phyloP scores from a whole-genome alignment of 2,113 vertebrate species.

The Anarhynchus alexandrinus region DNA sequence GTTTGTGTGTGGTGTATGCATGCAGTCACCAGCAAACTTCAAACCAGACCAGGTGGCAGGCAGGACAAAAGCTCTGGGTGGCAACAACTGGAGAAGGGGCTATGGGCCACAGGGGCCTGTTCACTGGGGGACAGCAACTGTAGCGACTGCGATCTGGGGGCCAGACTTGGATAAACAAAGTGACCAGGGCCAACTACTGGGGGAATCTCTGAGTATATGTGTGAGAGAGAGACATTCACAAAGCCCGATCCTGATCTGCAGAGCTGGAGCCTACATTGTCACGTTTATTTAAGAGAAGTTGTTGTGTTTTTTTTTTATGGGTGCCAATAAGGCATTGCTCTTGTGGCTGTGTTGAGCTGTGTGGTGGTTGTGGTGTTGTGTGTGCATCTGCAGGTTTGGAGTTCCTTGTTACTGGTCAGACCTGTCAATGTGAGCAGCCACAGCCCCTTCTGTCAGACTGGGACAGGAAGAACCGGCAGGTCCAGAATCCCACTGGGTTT shows the following conservation, averaged over 20 bases:
- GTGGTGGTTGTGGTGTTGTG: not conserved
- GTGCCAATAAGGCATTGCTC: not conserved
- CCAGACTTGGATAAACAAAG: not conserved
- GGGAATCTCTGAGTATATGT: fast-evolving
- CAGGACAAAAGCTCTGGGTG: not conserved
- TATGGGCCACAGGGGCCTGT: not conserved
- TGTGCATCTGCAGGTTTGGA: not conserved
- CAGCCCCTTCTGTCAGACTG: not conserved
- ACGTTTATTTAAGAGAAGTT: not conserved
- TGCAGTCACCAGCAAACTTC: not conserved
- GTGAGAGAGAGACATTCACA: not conserved
- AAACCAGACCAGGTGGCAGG: not conserved
- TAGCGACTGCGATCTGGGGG: not conserved
- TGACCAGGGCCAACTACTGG: not conserved
- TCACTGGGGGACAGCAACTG: fast-evolving
- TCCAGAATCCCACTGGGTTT: not conserved
- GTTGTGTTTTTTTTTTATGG: not conserved
- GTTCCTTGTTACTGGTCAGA: not conserved
- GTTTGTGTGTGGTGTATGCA: not conserved
- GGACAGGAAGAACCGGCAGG: not conserved
- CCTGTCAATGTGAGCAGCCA: not conserved
- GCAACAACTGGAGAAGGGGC: not conserved
- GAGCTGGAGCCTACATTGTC: not conserved
- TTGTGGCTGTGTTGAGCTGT: not conserved
- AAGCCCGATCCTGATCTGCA: not conserved